Conservation (phyloP, 2,797 vertebrate genomes). For the Uromys caudimaculatus region DNA sequence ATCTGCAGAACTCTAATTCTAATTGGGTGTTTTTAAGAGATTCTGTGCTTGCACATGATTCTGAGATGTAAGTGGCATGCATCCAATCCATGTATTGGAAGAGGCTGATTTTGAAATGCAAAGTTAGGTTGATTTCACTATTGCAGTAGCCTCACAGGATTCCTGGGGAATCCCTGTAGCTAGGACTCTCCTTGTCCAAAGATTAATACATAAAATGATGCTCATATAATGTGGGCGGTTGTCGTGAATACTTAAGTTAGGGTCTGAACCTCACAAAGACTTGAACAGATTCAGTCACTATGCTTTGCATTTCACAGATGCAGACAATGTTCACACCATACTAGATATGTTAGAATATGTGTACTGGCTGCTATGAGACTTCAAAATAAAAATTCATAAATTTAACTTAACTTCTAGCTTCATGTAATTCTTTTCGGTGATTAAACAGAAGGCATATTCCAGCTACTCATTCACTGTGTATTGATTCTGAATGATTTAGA, state of each 20-base stretch:
- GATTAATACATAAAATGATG: background rate
- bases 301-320: background rate
- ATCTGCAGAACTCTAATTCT: constrained; percentile 61
- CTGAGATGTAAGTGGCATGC: constrained; percentile 35
- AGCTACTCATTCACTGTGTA: constrained; percentile 62
- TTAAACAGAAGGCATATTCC: constrained; percentile 12
- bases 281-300: background rate
- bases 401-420: constrained; percentile 46
- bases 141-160: background rate
- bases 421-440: constrained; percentile 12
- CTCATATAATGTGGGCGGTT: background rate
- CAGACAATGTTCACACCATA: background rate
- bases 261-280: background rate
- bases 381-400: background rate
- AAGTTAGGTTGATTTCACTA: constrained; percentile 22
- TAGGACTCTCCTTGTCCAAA: constrained; percentile 43
- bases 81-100: constrained; percentile 23
- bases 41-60: constrained; percentile 14
- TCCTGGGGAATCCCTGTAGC: constrained; percentile 1
- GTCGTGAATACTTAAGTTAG: background rate
- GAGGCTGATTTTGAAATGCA: constrained; percentile 43
- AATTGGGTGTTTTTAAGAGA: constrained; percentile 46
- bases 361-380: background rate
- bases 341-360: background rate
- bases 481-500: constrained; percentile 69